Evolutionary conservation across 2,113 vertebrate species (phyloP).

Genomic region (Bucco capensis): DNA sequence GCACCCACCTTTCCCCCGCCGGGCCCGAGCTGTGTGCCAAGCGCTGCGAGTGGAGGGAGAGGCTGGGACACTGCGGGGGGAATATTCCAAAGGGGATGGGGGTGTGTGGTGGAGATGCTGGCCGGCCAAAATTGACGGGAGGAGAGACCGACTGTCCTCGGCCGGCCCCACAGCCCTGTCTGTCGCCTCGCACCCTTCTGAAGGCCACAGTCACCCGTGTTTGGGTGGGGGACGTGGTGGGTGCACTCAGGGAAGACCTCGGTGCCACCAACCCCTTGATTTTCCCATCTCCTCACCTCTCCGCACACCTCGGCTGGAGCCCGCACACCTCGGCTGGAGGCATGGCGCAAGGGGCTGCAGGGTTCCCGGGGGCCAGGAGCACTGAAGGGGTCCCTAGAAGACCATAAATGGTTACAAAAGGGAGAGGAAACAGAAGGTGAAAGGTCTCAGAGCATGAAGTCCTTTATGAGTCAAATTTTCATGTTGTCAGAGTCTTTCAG

Average conservation of each 20-base stretch:
- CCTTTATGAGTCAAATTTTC: neutral
- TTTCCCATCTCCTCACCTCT: neutral
- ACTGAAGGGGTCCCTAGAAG: neutral
- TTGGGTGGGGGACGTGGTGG: neutral
- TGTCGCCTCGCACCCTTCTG: neutral
- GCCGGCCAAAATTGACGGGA: neutral
- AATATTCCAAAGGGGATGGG: conserved; percentile 33
- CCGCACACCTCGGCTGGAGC: no score
- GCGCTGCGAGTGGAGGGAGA: conserved; percentile 9
- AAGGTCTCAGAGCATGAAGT: neutral
- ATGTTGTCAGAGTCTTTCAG: neutral
- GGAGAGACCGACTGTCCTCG: neutral
- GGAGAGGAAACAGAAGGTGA: conserved; percentile 8
- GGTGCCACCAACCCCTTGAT: neutral
- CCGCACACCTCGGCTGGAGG: neutral
- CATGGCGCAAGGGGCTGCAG: rapidly evolving
- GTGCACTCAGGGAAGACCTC: neutral
- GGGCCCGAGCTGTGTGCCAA: conserved; percentile 39
- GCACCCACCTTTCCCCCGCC: neutral
- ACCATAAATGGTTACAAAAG: neutral
- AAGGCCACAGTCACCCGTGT: neutral
- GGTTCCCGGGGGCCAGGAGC: neutral
- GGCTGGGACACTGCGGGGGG: conserved; percentile 8
- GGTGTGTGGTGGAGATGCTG: neutral
- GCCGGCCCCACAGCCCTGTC: neutral